phyloP scores from a whole-genome alignment of 1,140 invertebrate species.

The Conus betulinus region DNA sequence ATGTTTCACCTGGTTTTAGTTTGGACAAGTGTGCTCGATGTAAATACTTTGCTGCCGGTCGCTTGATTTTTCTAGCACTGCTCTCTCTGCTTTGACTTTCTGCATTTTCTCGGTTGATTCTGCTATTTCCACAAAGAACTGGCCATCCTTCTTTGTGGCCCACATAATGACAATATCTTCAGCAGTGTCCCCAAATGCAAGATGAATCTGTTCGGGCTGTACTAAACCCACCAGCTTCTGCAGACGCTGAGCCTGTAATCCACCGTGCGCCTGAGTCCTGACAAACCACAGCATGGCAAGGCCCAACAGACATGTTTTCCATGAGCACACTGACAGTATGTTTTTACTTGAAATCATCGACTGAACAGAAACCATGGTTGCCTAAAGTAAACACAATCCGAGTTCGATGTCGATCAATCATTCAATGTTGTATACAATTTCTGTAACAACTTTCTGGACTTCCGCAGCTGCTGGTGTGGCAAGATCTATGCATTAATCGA shows the following conservation, averaged over 20 bases:
- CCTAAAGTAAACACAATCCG: too few relatives aligned
- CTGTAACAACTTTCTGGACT: too few relatives aligned
- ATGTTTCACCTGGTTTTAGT: constrained; percentile 53
- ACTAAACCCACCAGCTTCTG: constrained; percentile 6
- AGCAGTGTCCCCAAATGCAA: constrained; percentile 60
- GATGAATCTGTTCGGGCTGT: constrained; percentile 60
- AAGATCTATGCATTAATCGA: too few relatives aligned
- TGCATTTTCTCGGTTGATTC: constrained; percentile 36
- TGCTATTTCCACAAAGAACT: constrained; percentile 56
- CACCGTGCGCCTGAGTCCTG: neutral
- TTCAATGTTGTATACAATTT: too few relatives aligned
- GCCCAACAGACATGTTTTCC: neutral
- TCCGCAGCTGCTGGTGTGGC: too few relatives aligned
- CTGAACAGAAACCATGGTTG: neutral
- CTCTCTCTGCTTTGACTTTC: constrained; percentile 47
- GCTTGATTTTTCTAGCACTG: constrained; percentile 48
- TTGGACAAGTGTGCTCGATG: constrained; percentile 58
- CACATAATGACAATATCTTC: constrained; percentile 65
- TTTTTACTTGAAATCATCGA: neutral
- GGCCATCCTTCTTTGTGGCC: constrained; percentile 53
- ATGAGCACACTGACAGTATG: neutral
- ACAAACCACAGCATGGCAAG: neutral
- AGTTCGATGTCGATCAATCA: too few relatives aligned
- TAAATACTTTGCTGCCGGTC: constrained; percentile 54
- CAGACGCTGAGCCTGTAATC: neutral